These are phyloP conservation scores for Monochamus alternatus DNA, from an alignment of 2,888 invertebrate species.

Conservation along the genomic window DNA sequence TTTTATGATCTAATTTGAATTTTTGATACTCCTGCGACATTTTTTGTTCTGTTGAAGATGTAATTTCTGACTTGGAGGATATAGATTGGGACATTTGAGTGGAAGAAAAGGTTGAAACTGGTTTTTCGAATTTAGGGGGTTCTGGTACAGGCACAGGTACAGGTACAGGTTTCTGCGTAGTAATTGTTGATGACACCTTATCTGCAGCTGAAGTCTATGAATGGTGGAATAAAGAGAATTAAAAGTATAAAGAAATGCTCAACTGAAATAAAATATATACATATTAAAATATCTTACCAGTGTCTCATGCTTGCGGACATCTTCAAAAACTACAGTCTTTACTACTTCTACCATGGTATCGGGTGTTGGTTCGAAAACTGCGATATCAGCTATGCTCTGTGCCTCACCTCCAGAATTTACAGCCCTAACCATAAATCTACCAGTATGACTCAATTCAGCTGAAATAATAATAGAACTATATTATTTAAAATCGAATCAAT, in stretches of 20 bases:
- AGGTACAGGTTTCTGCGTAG: constrained; percentile 53
- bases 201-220: constrained; percentile 64
- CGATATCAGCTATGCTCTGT: constrained; percentile 86
- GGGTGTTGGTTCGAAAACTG: constrained; percentile 80
- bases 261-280: constrained; percentile 23
- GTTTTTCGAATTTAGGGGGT: constrained; percentile 53
- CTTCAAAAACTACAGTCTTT: constrained; percentile 79
- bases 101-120: constrained; percentile 52
- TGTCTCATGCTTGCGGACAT: constrained; percentile 70
- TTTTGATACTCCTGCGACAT: constrained; percentile 66
- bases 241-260: constrained; percentile 44
- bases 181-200: constrained; percentile 61
- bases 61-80: constrained; percentile 65
- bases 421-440: constrained; percentile 84
- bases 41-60: constrained; percentile 65
- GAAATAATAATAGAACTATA: constrained; percentile 40
- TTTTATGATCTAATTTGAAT: constrained; percentile 66
- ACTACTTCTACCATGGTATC: constrained; percentile 80
- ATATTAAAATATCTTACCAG: constrained; percentile 65
- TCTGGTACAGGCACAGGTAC: constrained; percentile 48
- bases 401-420: constrained; percentile 86
- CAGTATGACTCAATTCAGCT: constrained; percentile 80
- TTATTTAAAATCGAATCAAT: not conserved
- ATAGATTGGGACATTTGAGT: constrained; percentile 59
- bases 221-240: constrained; percentile 47